Conservation (phyloP, 64 coral and sea anemone genomes). For the Stichodactyla helianthus region DNA sequence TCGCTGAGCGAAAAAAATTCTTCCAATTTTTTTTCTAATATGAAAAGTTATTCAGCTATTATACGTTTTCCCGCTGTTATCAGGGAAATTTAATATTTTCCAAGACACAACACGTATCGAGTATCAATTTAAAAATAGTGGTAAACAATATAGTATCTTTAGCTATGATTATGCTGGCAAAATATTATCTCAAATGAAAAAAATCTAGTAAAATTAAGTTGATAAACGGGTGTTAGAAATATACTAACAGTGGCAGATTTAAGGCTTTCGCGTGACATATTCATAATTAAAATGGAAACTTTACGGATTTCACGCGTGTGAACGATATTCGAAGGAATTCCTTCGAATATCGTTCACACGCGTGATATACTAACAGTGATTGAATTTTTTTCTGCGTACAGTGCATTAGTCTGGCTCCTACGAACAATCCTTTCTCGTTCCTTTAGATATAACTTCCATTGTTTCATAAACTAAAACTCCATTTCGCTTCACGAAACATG, state of each 20-base stretch:
- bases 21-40: neutral
- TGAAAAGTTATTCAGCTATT: too few relatives aligned
- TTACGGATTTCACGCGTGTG: too few relatives aligned
- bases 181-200: neutral
- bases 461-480: neutral
- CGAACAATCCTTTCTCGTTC: neutral
- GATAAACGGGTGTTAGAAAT: neutral
- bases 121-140: neutral
- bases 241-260: too few relatives aligned
- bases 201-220: neutral
- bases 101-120: neutral
- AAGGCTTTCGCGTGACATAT: too few relatives aligned
- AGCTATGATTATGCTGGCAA: neutral
- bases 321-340: too few relatives aligned
- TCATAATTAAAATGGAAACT: too few relatives aligned
- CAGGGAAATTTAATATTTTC: neutral
- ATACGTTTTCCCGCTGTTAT: neutral
- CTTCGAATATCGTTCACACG: too few relatives aligned
- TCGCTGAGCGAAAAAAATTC: neutral
- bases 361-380: too few relatives aligned
- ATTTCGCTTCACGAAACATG: neutral
- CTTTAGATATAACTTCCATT: neutral
- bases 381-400: too few relatives aligned
- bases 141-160: neutral
- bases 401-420: too few relatives aligned